Evolutionary conservation across 2,113 vertebrate genomes (phyloP).

Genomic region (Bungarus multicinctus): DNA sequence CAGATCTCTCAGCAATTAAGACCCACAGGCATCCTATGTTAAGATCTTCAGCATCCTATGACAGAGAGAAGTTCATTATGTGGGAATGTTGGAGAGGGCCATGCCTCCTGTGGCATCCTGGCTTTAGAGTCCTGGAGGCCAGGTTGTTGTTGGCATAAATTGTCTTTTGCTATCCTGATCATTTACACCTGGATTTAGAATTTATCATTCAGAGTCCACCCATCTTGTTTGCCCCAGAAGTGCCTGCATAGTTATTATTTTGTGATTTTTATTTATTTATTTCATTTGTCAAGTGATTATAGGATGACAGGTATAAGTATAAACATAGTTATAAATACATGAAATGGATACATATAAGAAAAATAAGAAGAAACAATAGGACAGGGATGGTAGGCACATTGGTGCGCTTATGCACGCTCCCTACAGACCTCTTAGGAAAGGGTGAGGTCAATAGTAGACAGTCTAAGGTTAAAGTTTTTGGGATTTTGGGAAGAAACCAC

Average conservation of each 20-base stretch:
- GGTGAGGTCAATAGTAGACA: too few species aligned
- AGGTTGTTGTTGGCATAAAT: neutral
- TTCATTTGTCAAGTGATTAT: too few species aligned
- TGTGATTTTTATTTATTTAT: too few species aligned
- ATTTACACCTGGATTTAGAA: neutral
- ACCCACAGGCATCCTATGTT: neutral
- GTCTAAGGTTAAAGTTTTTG: too few species aligned
- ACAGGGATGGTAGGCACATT: too few species aligned
- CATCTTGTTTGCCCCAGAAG: neutral
- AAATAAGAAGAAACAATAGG: too few species aligned
- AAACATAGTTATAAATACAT: too few species aligned
- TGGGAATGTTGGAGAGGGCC: neutral
- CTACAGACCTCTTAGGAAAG: too few species aligned
- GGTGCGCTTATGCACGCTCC: too few species aligned
- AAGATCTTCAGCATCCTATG: neutral
- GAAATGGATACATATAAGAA: too few species aligned
- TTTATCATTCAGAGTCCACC: neutral
- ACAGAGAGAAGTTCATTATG: neutral
- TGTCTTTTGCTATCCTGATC: neutral
- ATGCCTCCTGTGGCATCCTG: neutral
- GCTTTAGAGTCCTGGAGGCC: neutral
- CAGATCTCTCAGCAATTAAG: neutral
- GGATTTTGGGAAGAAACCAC: too few species aligned
- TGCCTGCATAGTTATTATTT: neutral
- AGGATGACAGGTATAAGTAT: too few species aligned